Conservation (phyloP, 2,888 invertebrate species). For the Parapristionchus giblindavisi region DNA sequence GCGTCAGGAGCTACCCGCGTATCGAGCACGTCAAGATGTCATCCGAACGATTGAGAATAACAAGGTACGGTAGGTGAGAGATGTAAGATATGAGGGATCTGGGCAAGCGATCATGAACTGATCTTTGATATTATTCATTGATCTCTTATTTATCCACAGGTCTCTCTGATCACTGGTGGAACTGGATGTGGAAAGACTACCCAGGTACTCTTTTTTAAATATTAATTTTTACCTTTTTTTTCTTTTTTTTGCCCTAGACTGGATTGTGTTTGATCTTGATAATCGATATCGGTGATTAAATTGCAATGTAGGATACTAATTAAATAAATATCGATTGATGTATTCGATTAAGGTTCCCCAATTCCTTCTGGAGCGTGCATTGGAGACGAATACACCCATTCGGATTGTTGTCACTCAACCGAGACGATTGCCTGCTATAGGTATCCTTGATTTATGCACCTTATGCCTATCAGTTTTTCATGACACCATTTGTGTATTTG, state of each 20-base stretch:
- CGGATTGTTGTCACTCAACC: slow-evolving; percentile 93
- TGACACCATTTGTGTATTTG: background rate
- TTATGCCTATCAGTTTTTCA: background rate
- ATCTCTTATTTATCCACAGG: slow-evolving; percentile 28
- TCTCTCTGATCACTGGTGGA: slow-evolving; percentile 61
- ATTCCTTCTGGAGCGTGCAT: slow-evolving; percentile 83
- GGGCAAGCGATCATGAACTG: background rate
- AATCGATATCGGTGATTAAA: too few relatives aligned
- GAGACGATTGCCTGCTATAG: slow-evolving; percentile 74
- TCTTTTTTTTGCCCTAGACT: too few relatives aligned
- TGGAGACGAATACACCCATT: slow-evolving; percentile 76
- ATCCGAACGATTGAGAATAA: slow-evolving; percentile 48
- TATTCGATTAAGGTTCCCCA: slow-evolving; percentile 82
- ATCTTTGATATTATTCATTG: background rate
- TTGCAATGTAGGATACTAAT: too few relatives aligned
- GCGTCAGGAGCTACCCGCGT: slow-evolving; percentile 55
- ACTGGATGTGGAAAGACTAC: slow-evolving; percentile 68
- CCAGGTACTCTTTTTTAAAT: slow-evolving; percentile 47
- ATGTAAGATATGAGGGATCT: too few relatives aligned
- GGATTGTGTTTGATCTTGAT: too few relatives aligned
- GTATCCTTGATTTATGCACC: slow-evolving; percentile 68
- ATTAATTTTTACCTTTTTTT: too few relatives aligned
- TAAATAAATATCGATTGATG: too few relatives aligned
- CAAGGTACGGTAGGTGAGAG: too few relatives aligned
- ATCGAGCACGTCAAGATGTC: slow-evolving; percentile 43